A percentile compares a stretch with the other conserved stretches of the same genome.
phyloP scores from a whole-genome alignment of 2,888 invertebrate species.

The Ennomos quercinarius region DNA sequence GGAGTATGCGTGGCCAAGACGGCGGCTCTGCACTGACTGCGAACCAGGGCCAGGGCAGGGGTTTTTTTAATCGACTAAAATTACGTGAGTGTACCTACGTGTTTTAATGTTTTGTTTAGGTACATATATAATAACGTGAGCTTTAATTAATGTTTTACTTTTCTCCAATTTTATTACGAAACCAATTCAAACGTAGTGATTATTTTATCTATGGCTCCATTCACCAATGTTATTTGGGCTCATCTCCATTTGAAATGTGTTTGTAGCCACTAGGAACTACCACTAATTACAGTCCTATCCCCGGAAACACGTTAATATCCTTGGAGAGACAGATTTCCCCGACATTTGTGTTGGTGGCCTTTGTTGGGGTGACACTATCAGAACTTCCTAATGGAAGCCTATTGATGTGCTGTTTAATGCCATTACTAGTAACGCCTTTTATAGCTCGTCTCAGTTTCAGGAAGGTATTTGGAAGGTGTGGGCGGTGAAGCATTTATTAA shows the following conservation, averaged over 20 bases:
- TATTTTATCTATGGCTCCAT: too few relatives aligned
- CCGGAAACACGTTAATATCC: constrained; percentile 65
- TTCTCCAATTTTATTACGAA: too few relatives aligned
- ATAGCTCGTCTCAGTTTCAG: constrained; percentile 18
- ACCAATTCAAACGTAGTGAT: too few relatives aligned
- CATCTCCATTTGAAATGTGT: not conserved
- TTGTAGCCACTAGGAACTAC: constrained; percentile 27
- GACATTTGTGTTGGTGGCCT: constrained; percentile 60
- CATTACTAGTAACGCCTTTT: constrained; percentile 15
- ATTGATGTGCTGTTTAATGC: constrained; percentile 12
- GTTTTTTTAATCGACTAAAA: too few relatives aligned
- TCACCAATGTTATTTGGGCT: not conserved
- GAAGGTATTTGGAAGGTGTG: constrained; percentile 18
- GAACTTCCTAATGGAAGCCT: constrained; percentile 28
- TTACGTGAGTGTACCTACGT: too few relatives aligned
- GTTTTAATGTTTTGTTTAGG: too few relatives aligned
- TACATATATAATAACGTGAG: too few relatives aligned
- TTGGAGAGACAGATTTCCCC: constrained; percentile 58
- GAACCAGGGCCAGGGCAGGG: too few relatives aligned
- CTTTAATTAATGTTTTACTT: too few relatives aligned
- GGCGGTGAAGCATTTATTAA: constrained; percentile 21
- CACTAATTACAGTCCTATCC: constrained; percentile 63
- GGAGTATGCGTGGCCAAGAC: too few relatives aligned
- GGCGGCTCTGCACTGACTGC: too few relatives aligned
- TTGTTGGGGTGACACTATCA: constrained; percentile 46